A percentile compares a stretch with the other conserved stretches of the same genome.
These are phyloP conservation scores for Dasysyrphus albostriatus DNA, from an alignment of 2,888 invertebrate genomes.

Conservation along the genomic window DNA sequence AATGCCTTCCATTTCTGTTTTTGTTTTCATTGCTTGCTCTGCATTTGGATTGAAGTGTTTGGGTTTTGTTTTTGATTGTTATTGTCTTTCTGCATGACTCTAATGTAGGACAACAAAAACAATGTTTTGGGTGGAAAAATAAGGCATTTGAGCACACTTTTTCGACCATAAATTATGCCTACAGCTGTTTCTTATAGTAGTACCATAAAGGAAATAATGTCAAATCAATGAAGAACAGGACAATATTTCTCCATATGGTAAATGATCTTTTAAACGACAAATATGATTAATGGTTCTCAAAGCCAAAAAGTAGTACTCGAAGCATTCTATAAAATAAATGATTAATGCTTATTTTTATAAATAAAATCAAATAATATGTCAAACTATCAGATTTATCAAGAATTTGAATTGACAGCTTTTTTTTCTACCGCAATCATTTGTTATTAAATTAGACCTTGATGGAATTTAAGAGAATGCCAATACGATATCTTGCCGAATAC, in stretches of 20 bases:
- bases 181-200: slow-evolving; percentile 14
- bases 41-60: slow-evolving; percentile 52
- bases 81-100: slow-evolving; percentile 63
- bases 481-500: no score
- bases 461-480: no score
- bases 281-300: neutral
- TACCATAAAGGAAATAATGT: neutral
- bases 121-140: neutral
- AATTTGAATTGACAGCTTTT: no score
- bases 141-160: neutral
- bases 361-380: no score
- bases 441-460: no score
- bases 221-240: neutral
- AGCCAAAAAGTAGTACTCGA: no score
- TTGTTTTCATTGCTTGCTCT: slow-evolving; percentile 44
- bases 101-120: neutral
- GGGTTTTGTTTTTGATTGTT: slow-evolving; percentile 58
- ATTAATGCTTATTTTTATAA: no score
- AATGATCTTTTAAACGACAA: neutral
- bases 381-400: no score
- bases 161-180: neutral
- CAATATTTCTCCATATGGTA: neutral
- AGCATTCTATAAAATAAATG: no score
- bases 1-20: slow-evolving; percentile 5
- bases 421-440: no score